A percentile compares a stretch with the other conserved stretches of the same genome.
Conservation (phyloP, 1,140 invertebrate genomes). For the Zaprionus capensis region DNA sequence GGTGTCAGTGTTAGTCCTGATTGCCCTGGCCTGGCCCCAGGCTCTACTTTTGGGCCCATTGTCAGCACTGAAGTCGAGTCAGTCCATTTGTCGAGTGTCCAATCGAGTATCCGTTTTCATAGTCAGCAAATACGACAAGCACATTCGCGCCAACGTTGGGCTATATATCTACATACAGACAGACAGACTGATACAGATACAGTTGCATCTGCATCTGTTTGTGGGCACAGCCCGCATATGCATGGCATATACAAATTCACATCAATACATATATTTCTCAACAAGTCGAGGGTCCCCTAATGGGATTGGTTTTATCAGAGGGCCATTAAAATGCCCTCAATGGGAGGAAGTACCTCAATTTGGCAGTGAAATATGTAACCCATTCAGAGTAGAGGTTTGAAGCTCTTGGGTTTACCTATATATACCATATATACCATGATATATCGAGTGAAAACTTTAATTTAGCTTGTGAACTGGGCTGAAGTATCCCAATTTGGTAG, state of each 20-base stretch:
- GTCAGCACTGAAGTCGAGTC: not conserved
- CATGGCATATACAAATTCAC: not conserved
- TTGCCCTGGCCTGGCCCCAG: constrained; percentile 1
- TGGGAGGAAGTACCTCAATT: not conserved
- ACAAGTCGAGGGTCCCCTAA: constrained; percentile 5
- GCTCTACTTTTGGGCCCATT: not conserved
- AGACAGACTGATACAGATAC: not conserved
- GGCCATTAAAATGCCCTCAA: not conserved
- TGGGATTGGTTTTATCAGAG: constrained; percentile 25
- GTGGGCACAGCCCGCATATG: constrained; percentile 5
- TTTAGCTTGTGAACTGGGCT: not conserved
- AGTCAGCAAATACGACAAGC: constrained; percentile 39
- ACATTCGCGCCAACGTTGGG: constrained; percentile 24
- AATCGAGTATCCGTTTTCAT: constrained; percentile 46
- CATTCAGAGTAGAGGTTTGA: not conserved
- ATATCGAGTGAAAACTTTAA: not conserved
- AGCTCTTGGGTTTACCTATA: not conserved
- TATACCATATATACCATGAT: too few species aligned
- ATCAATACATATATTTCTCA: constrained; percentile 4
- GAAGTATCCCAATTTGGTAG: too few species aligned
- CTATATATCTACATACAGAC: not conserved
- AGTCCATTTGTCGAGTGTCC: constrained; percentile 4
- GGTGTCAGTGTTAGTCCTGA: constrained; percentile 10
- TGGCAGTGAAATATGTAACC: not conserved
- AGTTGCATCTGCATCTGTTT: not conserved